phyloP scores from a whole-genome alignment of 35 echinoderm and acorn worm species.

The Amphiura filiformis region DNA sequence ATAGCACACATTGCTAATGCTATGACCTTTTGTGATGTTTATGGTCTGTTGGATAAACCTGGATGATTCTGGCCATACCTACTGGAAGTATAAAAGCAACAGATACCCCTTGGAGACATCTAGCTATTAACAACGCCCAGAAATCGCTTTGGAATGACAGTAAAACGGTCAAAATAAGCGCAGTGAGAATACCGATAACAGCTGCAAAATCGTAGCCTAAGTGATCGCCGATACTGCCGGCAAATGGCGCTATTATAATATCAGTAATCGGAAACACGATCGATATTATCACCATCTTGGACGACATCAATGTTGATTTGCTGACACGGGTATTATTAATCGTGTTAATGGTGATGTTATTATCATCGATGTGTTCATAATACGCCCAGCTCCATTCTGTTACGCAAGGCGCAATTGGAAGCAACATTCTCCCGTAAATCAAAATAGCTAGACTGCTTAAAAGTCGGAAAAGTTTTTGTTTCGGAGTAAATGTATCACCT shows the following conservation, averaged over 20 bases:
- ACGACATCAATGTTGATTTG: too few relatives aligned
- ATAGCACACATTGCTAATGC: not conserved
- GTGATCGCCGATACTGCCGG: not conserved
- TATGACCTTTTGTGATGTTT: not conserved
- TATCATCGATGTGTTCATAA: not conserved
- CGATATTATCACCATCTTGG: not conserved
- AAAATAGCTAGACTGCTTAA: not conserved
- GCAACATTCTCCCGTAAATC: not conserved
- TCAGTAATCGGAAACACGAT: not conserved
- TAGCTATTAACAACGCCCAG: not conserved
- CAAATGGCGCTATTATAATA: not conserved
- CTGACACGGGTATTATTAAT: not conserved
- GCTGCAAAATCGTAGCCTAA: not conserved
- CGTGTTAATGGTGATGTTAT: not conserved
- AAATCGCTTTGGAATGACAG: not conserved
- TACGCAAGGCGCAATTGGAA: not conserved
- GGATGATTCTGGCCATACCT: not conserved
- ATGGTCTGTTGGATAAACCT: not conserved
- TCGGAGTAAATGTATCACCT: too few relatives aligned
- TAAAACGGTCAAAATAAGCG: not conserved
- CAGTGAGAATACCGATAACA: not conserved
- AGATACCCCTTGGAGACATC: not conserved
- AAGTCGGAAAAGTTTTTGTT: not conserved
- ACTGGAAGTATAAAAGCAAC: not conserved
- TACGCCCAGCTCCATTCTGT: not conserved